Evolutionary conservation across 2,797 vertebrate species (phyloP), one percentile per base, ranked within the genome.

Genomic region (Scomberomorus guttatus): DNA sequence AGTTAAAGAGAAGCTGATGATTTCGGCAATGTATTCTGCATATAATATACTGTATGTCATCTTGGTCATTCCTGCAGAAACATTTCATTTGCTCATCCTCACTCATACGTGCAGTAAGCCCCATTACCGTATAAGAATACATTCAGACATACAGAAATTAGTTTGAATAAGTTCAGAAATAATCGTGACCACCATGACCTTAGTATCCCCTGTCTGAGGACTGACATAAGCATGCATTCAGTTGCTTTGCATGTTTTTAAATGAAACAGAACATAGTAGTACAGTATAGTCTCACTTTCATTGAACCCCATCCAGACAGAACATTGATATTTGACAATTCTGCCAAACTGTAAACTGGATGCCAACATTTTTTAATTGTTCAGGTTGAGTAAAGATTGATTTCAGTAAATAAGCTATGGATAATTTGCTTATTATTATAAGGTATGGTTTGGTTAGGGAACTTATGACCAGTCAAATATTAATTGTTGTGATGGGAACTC

Each of bases 1-100:
- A 15, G 20, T 37, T 57, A n/a, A 65, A 56, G 50, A 51, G 39
- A 51, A 65, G 64, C 39, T 56, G 27, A 37, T 60, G 48, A 24
- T 58, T 66, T 56, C 0, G 15, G 27, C 51, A 34, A 22, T 46
- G 52, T 48, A 9, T 74, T 15, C 56, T 46, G 32, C 22, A 5
- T 39, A 39, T 14, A 12, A 39, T 60, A 29, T 27, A 39, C 1
- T 39, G 18, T 29, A 18, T 67, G 3, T 2, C 1, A 9, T 12
- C 37, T 51, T n/a, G 13, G 0, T 51, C 0, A 9, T 58, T 50
- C 17, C 8, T 37, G 12, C 18, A 25, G 27, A 39, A 29, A 44
- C 32, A 2, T 18, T 54, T 58, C 20, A 12, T 32, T 24, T 52
- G 18, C 17, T 39, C 29, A 42, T 18, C 1, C 5, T 37, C 29